phyloP scores from a whole-genome alignment of 2,113 vertebrate genomes.

The Scophthalmus maximus region DNA sequence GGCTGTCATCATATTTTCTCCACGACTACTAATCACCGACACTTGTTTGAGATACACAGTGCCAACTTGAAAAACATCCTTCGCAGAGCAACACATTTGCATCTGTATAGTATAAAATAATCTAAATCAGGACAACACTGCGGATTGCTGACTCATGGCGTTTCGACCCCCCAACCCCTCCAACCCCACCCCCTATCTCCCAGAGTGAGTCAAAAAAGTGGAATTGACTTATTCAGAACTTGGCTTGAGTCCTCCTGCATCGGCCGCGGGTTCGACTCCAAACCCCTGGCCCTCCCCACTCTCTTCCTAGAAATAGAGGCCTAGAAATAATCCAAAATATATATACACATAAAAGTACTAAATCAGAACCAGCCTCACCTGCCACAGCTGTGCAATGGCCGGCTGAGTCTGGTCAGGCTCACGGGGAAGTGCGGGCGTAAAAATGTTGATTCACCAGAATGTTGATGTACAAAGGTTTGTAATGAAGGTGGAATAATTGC shows the following conservation, averaged over 20 bases:
- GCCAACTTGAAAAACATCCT: slow-evolving; percentile 37
- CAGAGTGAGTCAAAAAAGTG: slow-evolving; percentile 49
- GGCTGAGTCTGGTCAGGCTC: slow-evolving; percentile 40
- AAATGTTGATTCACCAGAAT: slow-evolving; percentile 62
- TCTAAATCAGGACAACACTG: slow-evolving; percentile 27
- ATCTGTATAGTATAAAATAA: slow-evolving; percentile 12
- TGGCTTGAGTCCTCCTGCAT: too few species aligned
- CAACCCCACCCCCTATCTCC: not conserved
- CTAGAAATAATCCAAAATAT: too few species aligned
- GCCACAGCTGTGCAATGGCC: slow-evolving; percentile 42
- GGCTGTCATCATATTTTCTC: slow-evolving; percentile 52
- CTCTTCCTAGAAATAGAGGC: too few species aligned
- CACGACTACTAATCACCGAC: slow-evolving; percentile 33
- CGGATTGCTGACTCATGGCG: slow-evolving; percentile 23
- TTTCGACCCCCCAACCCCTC: too few species aligned
- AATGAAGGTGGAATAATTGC: slow-evolving; percentile 65
- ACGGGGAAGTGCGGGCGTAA: slow-evolving; percentile 10
- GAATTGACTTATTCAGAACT: slow-evolving; percentile 49
- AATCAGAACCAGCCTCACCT: slow-evolving; percentile 59
- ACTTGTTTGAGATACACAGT: slow-evolving; percentile 18
- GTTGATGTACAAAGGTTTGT: slow-evolving; percentile 64
- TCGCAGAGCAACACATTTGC: not conserved
- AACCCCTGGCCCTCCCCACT: too few species aligned
- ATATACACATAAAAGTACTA: too few species aligned
- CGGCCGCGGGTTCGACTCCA: too few species aligned